Percentiles rank a stretch among this genome's conserved stretches.
Evolutionary conservation across 2,113 vertebrate genomes (phyloP).

Genomic region (Dendrocopos noguchii): DNA sequence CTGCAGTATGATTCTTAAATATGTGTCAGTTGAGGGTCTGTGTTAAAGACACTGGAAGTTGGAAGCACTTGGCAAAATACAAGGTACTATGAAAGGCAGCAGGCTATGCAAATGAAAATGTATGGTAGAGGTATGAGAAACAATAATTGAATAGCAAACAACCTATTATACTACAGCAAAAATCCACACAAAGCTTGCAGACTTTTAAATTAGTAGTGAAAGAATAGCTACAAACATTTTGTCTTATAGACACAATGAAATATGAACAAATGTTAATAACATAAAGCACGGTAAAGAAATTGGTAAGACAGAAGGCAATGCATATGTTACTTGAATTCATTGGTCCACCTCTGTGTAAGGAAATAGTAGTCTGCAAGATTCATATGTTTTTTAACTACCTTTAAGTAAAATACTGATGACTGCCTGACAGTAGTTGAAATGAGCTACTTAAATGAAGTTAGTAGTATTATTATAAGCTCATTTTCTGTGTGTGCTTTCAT

Average conservation of each 20-base stretch:
- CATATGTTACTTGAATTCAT: background rate
- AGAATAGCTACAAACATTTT: background rate
- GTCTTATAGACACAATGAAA: background rate
- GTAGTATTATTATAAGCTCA: background rate
- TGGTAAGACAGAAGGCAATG: background rate
- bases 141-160: background rate
- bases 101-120: background rate
- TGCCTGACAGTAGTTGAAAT: background rate
- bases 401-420: background rate
- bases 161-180: background rate
- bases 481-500: background rate
- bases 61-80: background rate
- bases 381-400: background rate
- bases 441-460: background rate
- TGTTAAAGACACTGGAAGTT: background rate
- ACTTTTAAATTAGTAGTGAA: background rate
- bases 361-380: background rate
- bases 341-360: background rate
- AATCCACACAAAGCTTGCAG: background rate
- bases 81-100: background rate
- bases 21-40: background rate
- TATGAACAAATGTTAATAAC: background rate
- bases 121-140: background rate
- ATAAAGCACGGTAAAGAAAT: background rate
- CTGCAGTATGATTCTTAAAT: background rate